These are phyloP conservation scores for Microcaecilia unicolor DNA, from an alignment of 2,797 vertebrate species.

Conservation along the genomic window DNA sequence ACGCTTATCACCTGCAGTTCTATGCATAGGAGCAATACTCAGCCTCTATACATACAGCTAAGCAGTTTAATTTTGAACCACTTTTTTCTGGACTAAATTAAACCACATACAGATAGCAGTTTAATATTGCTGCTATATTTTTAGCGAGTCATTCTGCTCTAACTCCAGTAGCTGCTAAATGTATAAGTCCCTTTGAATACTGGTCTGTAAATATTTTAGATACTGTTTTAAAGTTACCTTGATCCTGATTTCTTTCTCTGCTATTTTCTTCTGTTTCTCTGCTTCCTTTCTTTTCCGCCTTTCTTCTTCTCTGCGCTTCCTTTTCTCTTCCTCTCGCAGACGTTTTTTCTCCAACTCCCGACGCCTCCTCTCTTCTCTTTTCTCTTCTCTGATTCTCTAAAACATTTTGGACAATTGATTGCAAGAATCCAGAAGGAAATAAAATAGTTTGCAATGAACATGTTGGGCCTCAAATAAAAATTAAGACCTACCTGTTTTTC, in stretches of 20 bases:
- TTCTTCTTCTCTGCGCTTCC: conserved; percentile 87
- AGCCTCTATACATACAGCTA: too few species aligned
- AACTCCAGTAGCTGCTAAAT: too few species aligned
- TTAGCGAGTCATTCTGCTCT: too few species aligned
- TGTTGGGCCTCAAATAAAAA: conserved; percentile 25
- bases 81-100: too few species aligned
- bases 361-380: conserved; percentile 85
- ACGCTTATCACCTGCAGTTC: too few species aligned
- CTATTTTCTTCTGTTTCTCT: conserved; percentile 82
- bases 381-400: conserved; percentile 94
- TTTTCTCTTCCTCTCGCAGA: conserved; percentile 87
- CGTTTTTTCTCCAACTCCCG: conserved; percentile 89
- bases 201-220: too few species aligned
- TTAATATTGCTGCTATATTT: too few species aligned
- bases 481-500: conserved; percentile 85
- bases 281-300: conserved; percentile 81
- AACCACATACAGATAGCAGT: too few species aligned
- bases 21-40: too few species aligned
- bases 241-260: conserved; percentile 87
- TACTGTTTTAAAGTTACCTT: conserved; percentile 71
- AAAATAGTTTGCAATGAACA: conserved; percentile 14
- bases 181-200: too few species aligned
- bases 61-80: too few species aligned
- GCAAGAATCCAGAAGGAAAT: conserved; percentile 6
- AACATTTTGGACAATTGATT: conserved; percentile 1